phyloP scores from a whole-genome alignment of 2,888 invertebrate species.

The Euspilapteryx auroguttella region DNA sequence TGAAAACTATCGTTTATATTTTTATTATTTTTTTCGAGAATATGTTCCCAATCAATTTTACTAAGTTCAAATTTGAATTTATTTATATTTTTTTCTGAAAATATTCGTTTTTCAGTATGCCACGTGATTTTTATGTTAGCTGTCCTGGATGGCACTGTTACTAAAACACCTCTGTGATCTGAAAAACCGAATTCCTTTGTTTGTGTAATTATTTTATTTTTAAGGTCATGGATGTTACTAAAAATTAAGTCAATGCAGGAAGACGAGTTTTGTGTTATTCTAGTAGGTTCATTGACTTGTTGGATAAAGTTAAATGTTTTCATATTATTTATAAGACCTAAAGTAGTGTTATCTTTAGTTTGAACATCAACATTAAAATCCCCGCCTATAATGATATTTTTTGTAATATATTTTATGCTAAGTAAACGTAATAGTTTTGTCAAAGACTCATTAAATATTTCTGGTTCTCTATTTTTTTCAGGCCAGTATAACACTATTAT shows the following conservation, averaged over 20 bases:
- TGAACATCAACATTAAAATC: neutral
- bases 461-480: too few relatives aligned
- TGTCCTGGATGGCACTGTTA: too few relatives aligned
- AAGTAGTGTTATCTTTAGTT: neutral
- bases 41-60: too few relatives aligned
- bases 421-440: neutral
- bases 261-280: neutral
- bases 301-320: neutral
- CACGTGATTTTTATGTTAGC: too few relatives aligned
- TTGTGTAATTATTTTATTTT: neutral
- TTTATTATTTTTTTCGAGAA: too few relatives aligned
- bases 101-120: too few relatives aligned
- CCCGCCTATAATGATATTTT: neutral
- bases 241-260: constrained; percentile 1
- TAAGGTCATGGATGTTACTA: neutral
- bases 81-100: too few relatives aligned
- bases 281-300: neutral
- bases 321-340: neutral
- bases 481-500: neutral
- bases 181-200: constrained; percentile 1
- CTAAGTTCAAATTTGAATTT: too few relatives aligned
- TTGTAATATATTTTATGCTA: neutral
- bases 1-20: too few relatives aligned
- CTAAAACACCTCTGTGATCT: neutral
- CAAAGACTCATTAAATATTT: neutral